These are phyloP conservation scores for Eurypyga helias DNA, from an alignment of 2,113 vertebrate genomes.

Conservation along the genomic window DNA sequence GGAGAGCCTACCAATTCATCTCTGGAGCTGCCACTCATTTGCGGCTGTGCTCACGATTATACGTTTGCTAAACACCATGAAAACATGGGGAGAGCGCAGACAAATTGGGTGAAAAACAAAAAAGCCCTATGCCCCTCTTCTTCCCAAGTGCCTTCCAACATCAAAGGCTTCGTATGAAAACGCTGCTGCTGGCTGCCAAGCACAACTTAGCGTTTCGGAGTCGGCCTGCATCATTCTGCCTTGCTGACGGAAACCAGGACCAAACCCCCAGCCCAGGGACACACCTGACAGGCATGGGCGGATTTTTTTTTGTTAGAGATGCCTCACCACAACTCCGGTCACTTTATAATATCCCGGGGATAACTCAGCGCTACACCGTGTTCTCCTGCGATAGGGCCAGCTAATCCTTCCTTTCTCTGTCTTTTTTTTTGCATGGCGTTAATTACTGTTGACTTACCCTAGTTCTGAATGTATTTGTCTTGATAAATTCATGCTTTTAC, in stretches of 20 bases:
- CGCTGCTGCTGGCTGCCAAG: not conserved
- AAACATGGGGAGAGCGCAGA: conserved; percentile 8
- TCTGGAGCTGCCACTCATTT: not conserved
- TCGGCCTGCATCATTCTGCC: not conserved
- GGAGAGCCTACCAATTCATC: conserved; percentile 14
- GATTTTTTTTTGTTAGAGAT: not conserved
- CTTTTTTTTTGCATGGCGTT: conserved; percentile 15
- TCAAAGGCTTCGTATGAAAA: not conserved
- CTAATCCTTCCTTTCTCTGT: not conserved
- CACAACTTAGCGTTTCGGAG: conserved; percentile 6
- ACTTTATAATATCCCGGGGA: not conserved
- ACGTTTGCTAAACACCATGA: not conserved
- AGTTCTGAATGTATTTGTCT: conserved; percentile 55
- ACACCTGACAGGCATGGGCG: not conserved
- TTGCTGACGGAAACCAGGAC: not conserved
- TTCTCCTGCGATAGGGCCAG: not conserved
- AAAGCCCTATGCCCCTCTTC: not conserved
- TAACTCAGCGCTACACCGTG: not conserved
- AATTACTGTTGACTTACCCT: conserved; percentile 68
- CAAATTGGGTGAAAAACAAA: not conserved
- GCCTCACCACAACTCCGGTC: not conserved
- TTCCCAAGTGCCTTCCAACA: not conserved
- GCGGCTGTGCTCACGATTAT: not conserved
- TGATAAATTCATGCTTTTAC: conserved; percentile 71
- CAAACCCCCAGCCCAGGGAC: not conserved